Evolutionary conservation across 2,797 vertebrate species (phyloP), one percentile per base, ranked within the genome.

Genomic region (Poecilia picta): DNA sequence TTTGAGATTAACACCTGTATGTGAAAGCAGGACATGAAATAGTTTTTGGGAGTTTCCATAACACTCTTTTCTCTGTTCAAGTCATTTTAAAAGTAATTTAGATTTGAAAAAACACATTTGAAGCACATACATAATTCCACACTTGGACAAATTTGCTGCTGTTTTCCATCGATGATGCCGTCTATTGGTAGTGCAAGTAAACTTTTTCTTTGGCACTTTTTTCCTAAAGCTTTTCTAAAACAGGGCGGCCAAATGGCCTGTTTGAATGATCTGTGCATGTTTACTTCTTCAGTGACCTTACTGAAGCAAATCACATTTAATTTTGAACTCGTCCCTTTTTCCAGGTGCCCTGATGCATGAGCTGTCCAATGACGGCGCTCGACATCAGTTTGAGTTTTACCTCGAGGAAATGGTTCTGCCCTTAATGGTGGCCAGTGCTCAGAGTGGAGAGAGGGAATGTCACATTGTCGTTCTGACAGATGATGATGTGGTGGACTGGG

Each of bases 281-380:
- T 25, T 36, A n/a, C n/a, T 39, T 4, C 23, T 47, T n/a, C 23
- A n/a, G 1, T 39, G 64, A 7, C 16, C 6, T 71, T 43, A 6
- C 10, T 43, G 43, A 13, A 25, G 47, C 4, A 23, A 15, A 49
- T 79, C 5, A 11, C 7, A 23, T 80, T 33, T 33, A 72, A 51
- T 31, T 36, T 51, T 2, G 36, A 46, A 28, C 25, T 16, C 3
- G 4, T 68, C 51, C 23, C 51, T 20, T 70, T 68, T 75, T 20
- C 41, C 89, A 99, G 98, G 98, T 95, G 98, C 98, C 86, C 97
- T 99, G 85, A 99, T 99, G 98, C 98, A 99, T 78, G 98, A 99
- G 88, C 94, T 99, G 79, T 99, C 98, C 78, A 99, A 99, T 33
- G 98, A 99, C 43, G 98, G 98, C 57, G 98, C 98, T 85, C 97